Evolutionary conservation across 2,888 invertebrate genomes (phyloP), one percentile per base, ranked within the genome.

Genomic region (Campoplex nolae): DNA sequence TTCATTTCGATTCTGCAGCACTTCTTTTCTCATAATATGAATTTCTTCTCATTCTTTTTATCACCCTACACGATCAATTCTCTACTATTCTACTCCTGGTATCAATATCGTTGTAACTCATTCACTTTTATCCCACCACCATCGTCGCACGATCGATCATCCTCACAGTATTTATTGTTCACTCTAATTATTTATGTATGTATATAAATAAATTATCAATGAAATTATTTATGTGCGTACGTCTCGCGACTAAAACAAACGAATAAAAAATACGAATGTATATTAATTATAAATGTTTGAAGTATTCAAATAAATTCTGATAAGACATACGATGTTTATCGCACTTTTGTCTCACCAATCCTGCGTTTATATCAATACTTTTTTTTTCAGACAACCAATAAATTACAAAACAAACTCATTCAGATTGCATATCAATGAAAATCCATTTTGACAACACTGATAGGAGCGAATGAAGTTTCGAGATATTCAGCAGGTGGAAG

Each of bases 131-230:
- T 83, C 86, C 88, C 87, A 85, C 88, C 81, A 68, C 87, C 82
- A 71, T 88, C 84, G 83, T 86, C 80, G 84, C 89, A 89, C 90
- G 88, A 89, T 89, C 89, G 88, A 88, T 90, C 90, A 91, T 90
- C 83, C 82, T 85, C 88, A 87, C 84, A 88, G 88, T 90, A 89
- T 89, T 89, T 89, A 88, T 89, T 87, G 65, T 83, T 70, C 75
- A 65, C 78, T 28, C 75, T 85, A 79, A 71, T 84, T 48, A 65
- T 48, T 45, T 65, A 76, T 65, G 58, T 76, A 77, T 32, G 32
- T 35, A 48, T 45, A 48, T 78, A 71, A 48, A 73, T 56, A n/a
- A 84, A 83, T 77, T 81, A 83, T 85, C 75, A 83, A 73, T 70
- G 54, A 82, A 80, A 84, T 83, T 83, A 76, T 80, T 51, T 85